Base-by-base conservation (phyloP, 2,113 vertebrate genomes). In the Aspidoscelis tigris region DNA sequence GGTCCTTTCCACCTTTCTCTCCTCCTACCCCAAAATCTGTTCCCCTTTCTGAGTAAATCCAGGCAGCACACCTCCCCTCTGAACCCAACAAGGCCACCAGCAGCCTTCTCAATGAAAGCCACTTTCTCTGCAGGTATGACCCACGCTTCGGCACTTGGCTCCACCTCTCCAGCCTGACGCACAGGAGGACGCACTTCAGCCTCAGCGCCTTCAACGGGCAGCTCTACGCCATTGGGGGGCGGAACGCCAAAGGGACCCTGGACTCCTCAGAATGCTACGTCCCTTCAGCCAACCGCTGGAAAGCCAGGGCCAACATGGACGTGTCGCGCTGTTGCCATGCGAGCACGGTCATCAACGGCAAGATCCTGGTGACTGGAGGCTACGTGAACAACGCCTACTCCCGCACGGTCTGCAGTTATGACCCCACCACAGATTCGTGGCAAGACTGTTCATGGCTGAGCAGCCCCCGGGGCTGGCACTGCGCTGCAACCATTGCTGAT, bases 91-190 rank as follows among this genome's bases (percentile, higher is more conserved):
- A 18, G 18, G 7, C 4, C 12, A 61, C 14, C 11, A 61, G 14
- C 58, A 2, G 58, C 58, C 11, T 16, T 16, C 18, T 61, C 14
- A 61, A 14, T 16, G 14, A 61, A 7, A 39, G 9, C 26, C 5
- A 50, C 53, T n/a, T 70, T 43, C 22, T 84, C 76, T 43, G 39
- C 92, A 98, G 97, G 91, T 97, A 97, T 0, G 97, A 98, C 83
- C 97, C 97, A 0, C 96, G 96, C 78, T 98, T 97, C 91, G 96
- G 97, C 93, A 96, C 95, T 72, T 97, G 97, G 97, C 94, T 97
- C 70, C 97, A 97, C 90, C 87, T 98, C 91, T 93, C 96, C 91
- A 95, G 96, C 93, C 97, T 97, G 97, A 94, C 95, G 18, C 97
- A 98, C 85, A 94, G 94, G 26, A 96, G 96, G 78, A 97, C 97